Evolutionary conservation across 1,140 invertebrate genomes (phyloP), one percentile per base, ranked within the genome.

Genomic region (Ceratitis capitata): DNA sequence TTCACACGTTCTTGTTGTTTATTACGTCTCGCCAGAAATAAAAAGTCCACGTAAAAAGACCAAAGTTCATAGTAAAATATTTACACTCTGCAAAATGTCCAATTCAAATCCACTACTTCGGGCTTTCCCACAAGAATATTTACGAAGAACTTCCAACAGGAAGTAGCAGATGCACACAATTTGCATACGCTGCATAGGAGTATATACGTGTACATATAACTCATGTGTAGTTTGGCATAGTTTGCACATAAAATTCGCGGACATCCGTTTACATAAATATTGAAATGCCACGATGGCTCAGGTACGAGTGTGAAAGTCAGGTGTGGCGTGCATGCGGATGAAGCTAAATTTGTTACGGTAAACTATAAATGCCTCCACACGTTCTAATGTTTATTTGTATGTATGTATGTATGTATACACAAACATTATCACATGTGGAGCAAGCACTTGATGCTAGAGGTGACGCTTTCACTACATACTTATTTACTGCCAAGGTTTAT

Each of bases 191-290:
- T 69, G 19, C 61, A 39, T 69, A 69, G 12, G 0, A 4, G 45
- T 47, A 19, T 19, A 56, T n/a, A 19, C 16, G n/a, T n/a, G 51
- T 1, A 19, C 6, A 6, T 29, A 6, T 16, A 26, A 42, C 32
- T 26, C 45, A 78, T 47, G 39, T 32, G 19, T 3, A 47, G 69
- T 78, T 42, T 19, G 64, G n/a, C 23, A 42, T 74, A 74, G 64
- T 74, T 78, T 26, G 10, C 69, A 78, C 69, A 78, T 78, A 78
- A 78, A 78, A 78, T 12, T 10, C 69, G 39, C 32, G 39, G 69
- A 78, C 69, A 47, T 78, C 12, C 39, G 39, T 19, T 78, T 45
- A 23, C n/a, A 26, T n/a, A n/a, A n/a, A n/a, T 47, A 78, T 47
- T 23, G 26, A 47, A 45, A 10, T 42, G n/a, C 0, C 69, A n/a